These are phyloP conservation scores for Drosophila equinoxialis DNA, from an alignment of 1,140 invertebrate genomes.

Conservation along the genomic window DNA sequence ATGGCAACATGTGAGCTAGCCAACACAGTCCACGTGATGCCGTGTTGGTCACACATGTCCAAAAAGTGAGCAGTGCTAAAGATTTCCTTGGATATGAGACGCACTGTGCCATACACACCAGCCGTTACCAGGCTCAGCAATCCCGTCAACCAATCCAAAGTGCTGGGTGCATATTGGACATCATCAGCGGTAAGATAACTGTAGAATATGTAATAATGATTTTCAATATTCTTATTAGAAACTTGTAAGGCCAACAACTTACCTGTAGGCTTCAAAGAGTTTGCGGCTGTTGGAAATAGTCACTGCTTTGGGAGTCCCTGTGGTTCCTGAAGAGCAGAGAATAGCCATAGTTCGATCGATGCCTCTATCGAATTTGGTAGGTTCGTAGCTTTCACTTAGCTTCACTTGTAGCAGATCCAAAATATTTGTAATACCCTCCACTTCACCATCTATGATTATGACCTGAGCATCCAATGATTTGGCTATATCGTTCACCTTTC, in stretches of 20 bases:
- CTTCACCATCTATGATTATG: slow-evolving; percentile 51
- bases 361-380: slow-evolving; percentile 45
- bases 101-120: slow-evolving; percentile 59
- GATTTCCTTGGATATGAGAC: slow-evolving; percentile 66
- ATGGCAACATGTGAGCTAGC: slow-evolving; percentile 73
- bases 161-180: slow-evolving; percentile 72
- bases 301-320: slow-evolving; percentile 91
- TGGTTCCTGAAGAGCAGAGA: slow-evolving; percentile 89
- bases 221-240: too few species aligned
- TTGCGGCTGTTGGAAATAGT: slow-evolving; percentile 86
- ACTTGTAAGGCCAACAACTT: too few species aligned
- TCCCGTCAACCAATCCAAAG: slow-evolving; percentile 74
- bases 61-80: slow-evolving; percentile 65
- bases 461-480: slow-evolving; percentile 41
- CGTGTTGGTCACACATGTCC: slow-evolving; percentile 64
- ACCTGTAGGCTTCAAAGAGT: slow-evolving; percentile 61
- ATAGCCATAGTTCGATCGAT: slow-evolving; percentile 77
- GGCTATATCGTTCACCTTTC: slow-evolving; percentile 47
- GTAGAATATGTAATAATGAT: not conserved
- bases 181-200: slow-evolving; percentile 68
- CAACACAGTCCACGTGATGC: slow-evolving; percentile 58
- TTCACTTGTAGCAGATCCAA: slow-evolving; percentile 54
- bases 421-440: slow-evolving; percentile 44
- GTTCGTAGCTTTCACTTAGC: slow-evolving; percentile 51
- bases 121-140: slow-evolving; percentile 66